Base-by-base conservation (phyloP, 2,888 invertebrate species). In the Falcaria lacertinaria region DNA sequence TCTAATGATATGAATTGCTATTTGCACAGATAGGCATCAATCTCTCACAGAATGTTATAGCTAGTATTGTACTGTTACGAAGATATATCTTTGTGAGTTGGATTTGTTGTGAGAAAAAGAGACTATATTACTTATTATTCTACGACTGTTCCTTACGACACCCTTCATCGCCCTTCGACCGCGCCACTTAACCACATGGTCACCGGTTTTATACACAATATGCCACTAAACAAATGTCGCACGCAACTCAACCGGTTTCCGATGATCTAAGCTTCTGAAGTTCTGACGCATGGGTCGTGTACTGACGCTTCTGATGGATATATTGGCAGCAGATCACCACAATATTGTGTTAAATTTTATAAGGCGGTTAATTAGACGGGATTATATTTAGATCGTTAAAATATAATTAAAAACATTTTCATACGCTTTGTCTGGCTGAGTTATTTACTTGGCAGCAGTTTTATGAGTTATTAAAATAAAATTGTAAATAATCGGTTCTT, bases 181-280 rank as follows among this genome's bases (percentile, higher is more conserved):
- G n/a, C 22, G 22, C 22, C 7, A 22, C 6, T 22, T 22, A 22
- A 22, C 22, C 28, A 28, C 28, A 28, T 28, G 28, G 7, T 28
- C 28, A 28, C 11, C 28, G 11, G 28, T 28, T 28, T 11, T 28
- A 7, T 28, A 11, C 11, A 28, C 28, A 28, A 28, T 11, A 28
- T 28, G 28, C 28, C 57, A 57, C 55, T 60, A 60, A 52, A 57
- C 48, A 60, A 58, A 52, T 55, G 52, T 48, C 53, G 44, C 50
- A 44, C 53, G 44, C 50, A 44, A 45, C 11, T n/a, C 14, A 36
- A 36, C 22, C 17, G 13, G 36, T 36, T 43, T n/a, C 15, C 44
- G 57, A 54, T 64, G 65, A 63, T 52, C 65, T 61, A 52, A 64
- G 52, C 54, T 39, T 16, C 33, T 35, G 14, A 47, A 48, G 28